Conservation (phyloP, 2,797 vertebrate genomes). For the Gallinago solitaria region DNA sequence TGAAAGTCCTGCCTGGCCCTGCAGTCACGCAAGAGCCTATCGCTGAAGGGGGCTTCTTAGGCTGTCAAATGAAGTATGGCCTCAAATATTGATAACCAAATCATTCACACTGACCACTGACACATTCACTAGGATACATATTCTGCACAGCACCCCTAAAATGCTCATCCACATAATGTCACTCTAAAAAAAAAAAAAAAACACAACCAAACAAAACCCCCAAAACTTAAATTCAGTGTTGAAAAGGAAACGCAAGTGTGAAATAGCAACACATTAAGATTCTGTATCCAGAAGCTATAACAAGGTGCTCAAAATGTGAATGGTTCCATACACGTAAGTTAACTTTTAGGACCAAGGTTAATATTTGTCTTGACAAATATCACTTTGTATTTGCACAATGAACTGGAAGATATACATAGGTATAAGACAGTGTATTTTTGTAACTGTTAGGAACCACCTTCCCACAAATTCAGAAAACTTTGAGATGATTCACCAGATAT, state of each 20-base stretch:
- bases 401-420: background rate
- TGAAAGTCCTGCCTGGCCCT: background rate
- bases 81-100: background rate
- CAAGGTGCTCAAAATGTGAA: background rate
- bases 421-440: background rate
- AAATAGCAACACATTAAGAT: background rate
- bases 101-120: background rate
- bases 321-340: background rate
- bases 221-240: background rate
- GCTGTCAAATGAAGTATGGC: background rate
- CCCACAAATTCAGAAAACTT: background rate
- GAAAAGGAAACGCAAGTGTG: background rate
- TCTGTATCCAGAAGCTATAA: background rate
- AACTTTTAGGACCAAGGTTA: background rate
- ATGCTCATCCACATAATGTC: background rate
- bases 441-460: background rate
- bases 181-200: background rate
- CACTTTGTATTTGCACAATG: background rate
- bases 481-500: background rate
- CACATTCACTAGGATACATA: background rate
- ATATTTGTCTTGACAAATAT: background rate
- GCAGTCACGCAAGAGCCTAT: background rate
- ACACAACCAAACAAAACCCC: background rate
- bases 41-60: background rate
- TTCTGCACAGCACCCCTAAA: background rate